Percentiles rank a stretch among this genome's conserved stretches.
Conservation (phyloP, 2,797 vertebrate species). For the Micromesistius poutassou region DNA sequence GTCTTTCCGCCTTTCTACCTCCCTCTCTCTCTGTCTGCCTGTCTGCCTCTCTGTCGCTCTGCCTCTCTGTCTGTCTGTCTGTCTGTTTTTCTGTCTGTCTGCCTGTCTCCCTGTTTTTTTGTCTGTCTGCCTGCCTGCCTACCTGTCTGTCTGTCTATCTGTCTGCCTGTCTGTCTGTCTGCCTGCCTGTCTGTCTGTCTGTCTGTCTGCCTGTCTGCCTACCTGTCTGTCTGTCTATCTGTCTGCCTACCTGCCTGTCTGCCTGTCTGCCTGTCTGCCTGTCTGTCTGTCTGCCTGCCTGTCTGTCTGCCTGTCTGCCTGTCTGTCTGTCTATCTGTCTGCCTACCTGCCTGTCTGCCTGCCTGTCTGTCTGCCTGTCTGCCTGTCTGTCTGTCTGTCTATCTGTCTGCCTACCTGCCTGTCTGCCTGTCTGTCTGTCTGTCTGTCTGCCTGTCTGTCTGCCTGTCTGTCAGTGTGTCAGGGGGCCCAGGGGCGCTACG, state of each 20-base stretch:
- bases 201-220: background rate
- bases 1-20: background rate
- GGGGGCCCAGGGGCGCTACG: slow-evolving; percentile 87
- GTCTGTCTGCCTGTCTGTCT: background rate
- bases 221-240: background rate
- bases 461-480: slow-evolving; percentile 67
- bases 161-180: background rate
- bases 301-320: background rate
- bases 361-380: background rate
- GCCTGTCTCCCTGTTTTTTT: background rate
- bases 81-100: background rate
- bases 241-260: background rate
- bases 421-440: background rate
- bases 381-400: background rate
- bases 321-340: background rate
- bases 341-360: background rate
- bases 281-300: background rate
- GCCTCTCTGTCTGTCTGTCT: slow-evolving; percentile 62
- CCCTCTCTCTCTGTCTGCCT: background rate
- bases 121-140: background rate
- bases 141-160: background rate
- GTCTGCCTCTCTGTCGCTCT: background rate
- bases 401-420: background rate
- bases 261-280: slow-evolving; percentile 2
- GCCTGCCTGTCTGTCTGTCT: background rate